Percentiles rank a stretch among this genome's conserved stretches.
Conservation (phyloP, 2,113 vertebrate genomes). For the Myotis yumanensis region DNA sequence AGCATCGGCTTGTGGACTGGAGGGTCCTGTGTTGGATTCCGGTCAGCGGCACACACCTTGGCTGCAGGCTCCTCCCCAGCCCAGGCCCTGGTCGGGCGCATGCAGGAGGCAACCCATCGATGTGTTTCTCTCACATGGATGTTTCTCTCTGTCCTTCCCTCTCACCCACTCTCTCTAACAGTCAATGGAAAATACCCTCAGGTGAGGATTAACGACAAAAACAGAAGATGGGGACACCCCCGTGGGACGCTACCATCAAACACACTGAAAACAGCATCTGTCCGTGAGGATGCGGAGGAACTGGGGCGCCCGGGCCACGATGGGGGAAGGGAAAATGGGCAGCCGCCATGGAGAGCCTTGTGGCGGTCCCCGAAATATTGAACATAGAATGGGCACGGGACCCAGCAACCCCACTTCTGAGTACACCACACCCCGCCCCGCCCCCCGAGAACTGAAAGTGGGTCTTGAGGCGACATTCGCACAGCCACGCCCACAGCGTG, state of each 20-base stretch:
- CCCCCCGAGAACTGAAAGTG: neutral
- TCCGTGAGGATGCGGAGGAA: accelerated
- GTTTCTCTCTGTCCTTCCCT: too few species aligned
- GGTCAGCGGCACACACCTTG: too few species aligned
- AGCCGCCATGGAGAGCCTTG: accelerated
- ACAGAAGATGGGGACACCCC: accelerated
- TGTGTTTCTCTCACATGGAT: too few species aligned
- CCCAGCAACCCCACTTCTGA: neutral
- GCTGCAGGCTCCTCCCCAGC: too few species aligned
- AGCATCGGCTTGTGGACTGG: too few species aligned
- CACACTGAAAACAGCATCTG: accelerated
- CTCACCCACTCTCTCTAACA: too few species aligned
- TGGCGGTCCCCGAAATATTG: accelerated
- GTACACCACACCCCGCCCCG: accelerated
- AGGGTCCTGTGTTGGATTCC: too few species aligned
- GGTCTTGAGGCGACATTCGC: accelerated
- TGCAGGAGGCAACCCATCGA: too few species aligned
- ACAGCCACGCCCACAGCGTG: accelerated
- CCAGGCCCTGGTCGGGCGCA: too few species aligned
- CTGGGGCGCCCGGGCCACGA: accelerated
- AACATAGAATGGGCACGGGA: accelerated
- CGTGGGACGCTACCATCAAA: accelerated
- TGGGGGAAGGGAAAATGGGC: accelerated
- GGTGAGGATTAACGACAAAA: too few species aligned
- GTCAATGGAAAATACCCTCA: too few species aligned